Conservation (phyloP, 92 coral and sea anemone genomes). For the Bergia puertoricense region DNA sequence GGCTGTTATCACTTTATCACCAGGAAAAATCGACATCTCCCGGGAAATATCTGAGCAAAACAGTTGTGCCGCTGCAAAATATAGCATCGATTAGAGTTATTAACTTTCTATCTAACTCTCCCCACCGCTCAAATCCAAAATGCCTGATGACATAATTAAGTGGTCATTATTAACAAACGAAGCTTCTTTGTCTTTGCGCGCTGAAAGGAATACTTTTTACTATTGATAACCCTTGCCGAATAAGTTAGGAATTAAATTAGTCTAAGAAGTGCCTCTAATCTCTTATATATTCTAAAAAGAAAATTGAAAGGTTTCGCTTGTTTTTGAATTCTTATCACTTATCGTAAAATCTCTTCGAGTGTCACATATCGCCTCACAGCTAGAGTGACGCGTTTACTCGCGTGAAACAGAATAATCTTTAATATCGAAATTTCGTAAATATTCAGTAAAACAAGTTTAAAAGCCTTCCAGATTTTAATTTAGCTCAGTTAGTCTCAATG, state of each 20-base stretch:
- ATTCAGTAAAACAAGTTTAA: constrained; percentile 27
- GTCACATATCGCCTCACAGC: background rate
- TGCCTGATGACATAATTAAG: background rate
- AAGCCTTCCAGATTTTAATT: constrained; percentile 29
- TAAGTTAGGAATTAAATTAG: background rate
- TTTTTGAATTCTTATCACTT: background rate
- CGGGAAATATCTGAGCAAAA: constrained; percentile 38
- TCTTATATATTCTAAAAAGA: background rate
- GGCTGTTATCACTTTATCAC: constrained; percentile 27
- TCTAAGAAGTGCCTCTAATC: background rate
- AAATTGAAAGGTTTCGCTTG: background rate
- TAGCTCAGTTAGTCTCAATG: background rate
- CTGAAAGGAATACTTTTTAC: background rate
- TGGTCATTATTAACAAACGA: background rate
- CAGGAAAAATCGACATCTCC: constrained; percentile 7
- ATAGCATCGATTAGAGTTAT: background rate
- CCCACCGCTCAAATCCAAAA: background rate
- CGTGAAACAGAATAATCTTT: background rate
- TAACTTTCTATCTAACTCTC: background rate
- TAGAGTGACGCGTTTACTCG: background rate
- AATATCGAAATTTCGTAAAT: constrained; percentile 9
- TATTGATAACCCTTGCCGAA: constrained; percentile 20
- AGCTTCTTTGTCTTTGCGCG: background rate
- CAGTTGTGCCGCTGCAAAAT: constrained; percentile 37
- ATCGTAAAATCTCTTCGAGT: constrained; percentile 22